Conservation (phyloP, 2,888 invertebrate genomes). For the Pteria penguin region DNA sequence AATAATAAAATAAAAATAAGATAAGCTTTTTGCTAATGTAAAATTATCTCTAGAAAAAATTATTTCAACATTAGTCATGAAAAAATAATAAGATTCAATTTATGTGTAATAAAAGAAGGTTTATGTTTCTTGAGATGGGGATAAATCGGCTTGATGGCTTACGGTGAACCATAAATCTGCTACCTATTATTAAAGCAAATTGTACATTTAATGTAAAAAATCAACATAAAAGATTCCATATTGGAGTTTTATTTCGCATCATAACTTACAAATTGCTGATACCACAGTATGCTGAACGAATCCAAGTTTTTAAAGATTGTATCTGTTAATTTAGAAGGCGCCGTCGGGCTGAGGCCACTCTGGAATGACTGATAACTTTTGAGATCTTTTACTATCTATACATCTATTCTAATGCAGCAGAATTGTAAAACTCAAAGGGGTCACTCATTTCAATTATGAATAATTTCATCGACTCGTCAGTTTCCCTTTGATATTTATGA, state of each 20-base stretch:
- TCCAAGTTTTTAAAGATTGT: conserved; percentile 31
- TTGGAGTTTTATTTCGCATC: conserved; percentile 46
- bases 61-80: no score
- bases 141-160: conserved; percentile 12
- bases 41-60: no score
- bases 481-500: conserved; percentile 35
- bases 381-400: neutral
- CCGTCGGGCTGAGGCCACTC: conserved; percentile 22
- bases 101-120: neutral
- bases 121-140: neutral
- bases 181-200: conserved; percentile 46
- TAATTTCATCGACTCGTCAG: conserved; percentile 39
- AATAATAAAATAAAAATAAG: no score
- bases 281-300: conserved; percentile 33
- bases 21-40: no score
- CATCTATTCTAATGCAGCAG: neutral
- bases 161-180: conserved; percentile 36
- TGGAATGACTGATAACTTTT: conserved; percentile 8
- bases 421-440: conserved; percentile 7
- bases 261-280: conserved; percentile 44
- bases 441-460: conserved; percentile 23
- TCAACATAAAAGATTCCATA: conserved; percentile 42
- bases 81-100: neutral
- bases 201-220: conserved; percentile 46
- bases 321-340: conserved; percentile 39